Conservation (phyloP, 2,113 vertebrate species). For the Phainopepla nitens region DNA sequence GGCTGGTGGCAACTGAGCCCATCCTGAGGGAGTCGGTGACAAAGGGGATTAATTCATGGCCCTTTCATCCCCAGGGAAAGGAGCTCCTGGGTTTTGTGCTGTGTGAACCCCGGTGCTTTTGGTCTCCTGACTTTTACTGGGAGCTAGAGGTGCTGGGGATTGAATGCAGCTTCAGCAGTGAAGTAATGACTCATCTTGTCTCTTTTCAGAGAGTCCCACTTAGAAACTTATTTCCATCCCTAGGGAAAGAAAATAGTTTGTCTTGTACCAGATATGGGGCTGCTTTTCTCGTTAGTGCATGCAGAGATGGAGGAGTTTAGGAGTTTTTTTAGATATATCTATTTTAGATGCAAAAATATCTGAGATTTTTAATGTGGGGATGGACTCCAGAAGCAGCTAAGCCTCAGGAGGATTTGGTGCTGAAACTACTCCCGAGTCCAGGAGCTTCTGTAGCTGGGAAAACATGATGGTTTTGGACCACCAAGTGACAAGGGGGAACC, state of each 20-base stretch:
- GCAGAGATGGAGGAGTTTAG: not conserved
- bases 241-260: constrained; percentile 11
- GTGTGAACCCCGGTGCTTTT: not conserved
- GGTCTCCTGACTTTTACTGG: not conserved
- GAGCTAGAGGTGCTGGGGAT: not conserved
- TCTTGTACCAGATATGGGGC: not conserved
- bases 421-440: not conserved
- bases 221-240: constrained; percentile 2
- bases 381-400: not conserved
- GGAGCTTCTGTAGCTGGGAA: not conserved
- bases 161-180: not conserved
- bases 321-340: not conserved
- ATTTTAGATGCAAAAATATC: not conserved
- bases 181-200: constrained; percentile 24
- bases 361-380: not conserved
- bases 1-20: constrained; percentile 2
- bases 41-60: not conserved
- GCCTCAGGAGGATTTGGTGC: not conserved
- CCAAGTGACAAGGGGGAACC: not conserved
- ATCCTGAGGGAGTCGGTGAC: constrained; percentile 16
- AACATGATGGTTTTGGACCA: not conserved
- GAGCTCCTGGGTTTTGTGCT: not conserved
- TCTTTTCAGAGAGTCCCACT: not conserved
- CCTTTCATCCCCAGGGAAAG: constrained; percentile 19
- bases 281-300: not conserved